A percentile compares a stretch with the other conserved stretches of the same genome.
These are phyloP conservation scores for Glaucopsyche alexis DNA, from an alignment of 2,888 invertebrate genomes.

Conservation along the genomic window DNA sequence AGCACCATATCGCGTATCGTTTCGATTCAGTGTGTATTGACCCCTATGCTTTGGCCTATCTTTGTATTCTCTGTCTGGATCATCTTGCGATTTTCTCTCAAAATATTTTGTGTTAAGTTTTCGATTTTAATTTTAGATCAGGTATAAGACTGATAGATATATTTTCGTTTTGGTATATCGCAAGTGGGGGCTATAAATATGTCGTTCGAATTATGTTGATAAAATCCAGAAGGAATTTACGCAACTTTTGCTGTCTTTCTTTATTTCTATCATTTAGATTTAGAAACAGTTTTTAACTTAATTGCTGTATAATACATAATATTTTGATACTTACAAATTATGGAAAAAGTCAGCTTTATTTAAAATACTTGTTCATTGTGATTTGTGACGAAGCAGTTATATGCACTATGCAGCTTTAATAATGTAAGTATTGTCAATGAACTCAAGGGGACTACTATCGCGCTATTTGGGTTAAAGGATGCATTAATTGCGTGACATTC, in stretches of 20 bases:
- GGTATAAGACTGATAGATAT: not conserved
- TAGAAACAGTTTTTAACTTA: not conserved
- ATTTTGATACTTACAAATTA: not conserved
- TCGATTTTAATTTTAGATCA: not conserved
- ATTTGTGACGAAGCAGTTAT: not conserved
- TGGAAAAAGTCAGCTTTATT: too few species aligned
- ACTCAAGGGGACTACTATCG: constrained; percentile 41
- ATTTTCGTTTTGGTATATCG: not conserved
- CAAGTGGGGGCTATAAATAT: not conserved
- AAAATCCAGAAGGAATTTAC: constrained; percentile 8
- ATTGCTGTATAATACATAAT: not conserved
- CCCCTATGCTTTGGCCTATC: too few species aligned
- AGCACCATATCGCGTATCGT: too few species aligned
- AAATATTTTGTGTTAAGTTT: not conserved
- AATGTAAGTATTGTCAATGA: not conserved
- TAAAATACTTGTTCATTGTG: too few species aligned
- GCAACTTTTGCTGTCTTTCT: not conserved
- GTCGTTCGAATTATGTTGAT: constrained; percentile 11
- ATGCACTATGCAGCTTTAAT: not conserved
- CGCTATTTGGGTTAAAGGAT: constrained; percentile 47
- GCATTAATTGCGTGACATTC: constrained; percentile 41
- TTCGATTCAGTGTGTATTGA: too few species aligned
- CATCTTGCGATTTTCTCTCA: not conserved
- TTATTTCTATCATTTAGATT: not conserved
- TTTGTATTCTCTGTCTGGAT: not conserved